These are phyloP conservation scores for Agriopis leucophaearia DNA, from an alignment of 2,888 invertebrate genomes.

Conservation along the genomic window DNA sequence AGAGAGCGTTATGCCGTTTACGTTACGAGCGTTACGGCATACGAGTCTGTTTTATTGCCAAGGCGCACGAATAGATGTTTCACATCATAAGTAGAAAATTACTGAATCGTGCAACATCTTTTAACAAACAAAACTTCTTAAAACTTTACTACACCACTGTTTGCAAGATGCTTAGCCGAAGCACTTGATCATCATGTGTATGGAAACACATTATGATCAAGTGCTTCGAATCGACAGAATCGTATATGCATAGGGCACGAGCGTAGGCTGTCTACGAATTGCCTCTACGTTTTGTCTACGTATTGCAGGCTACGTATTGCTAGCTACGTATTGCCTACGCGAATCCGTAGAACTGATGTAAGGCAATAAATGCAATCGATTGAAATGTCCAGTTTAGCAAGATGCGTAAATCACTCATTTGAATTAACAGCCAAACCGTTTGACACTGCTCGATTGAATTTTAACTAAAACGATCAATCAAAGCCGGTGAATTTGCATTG, in stretches of 20 bases:
- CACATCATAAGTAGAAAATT: no score
- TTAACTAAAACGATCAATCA: constrained; percentile 8
- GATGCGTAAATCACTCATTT: constrained; percentile 36
- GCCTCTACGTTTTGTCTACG: constrained; percentile 21
- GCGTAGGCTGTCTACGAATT: constrained; percentile 25
- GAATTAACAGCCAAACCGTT: constrained; percentile 18
- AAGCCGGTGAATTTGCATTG: not conserved
- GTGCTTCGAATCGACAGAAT: constrained; percentile 34
- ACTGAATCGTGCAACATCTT: no score
- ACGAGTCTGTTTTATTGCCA: no score
- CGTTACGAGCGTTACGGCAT: no score
- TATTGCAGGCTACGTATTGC: constrained; percentile 8
- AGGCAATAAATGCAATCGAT: constrained; percentile 41
- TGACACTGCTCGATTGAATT: constrained; percentile 19
- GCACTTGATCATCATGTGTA: no score
- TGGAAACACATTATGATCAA: constrained; percentile 35
- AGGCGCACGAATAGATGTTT: no score
- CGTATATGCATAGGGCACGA: constrained; percentile 23
- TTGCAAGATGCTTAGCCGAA: constrained; percentile 10
- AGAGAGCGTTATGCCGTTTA: no score
- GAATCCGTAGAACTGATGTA: constrained; percentile 27
- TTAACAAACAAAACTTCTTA: not conserved
- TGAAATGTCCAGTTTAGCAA: constrained; percentile 32
- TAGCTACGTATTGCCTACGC: constrained; percentile 16
- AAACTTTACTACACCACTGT: not conserved